phyloP scores from a whole-genome alignment of 1,140 invertebrate genomes.

The Apis cerana region DNA sequence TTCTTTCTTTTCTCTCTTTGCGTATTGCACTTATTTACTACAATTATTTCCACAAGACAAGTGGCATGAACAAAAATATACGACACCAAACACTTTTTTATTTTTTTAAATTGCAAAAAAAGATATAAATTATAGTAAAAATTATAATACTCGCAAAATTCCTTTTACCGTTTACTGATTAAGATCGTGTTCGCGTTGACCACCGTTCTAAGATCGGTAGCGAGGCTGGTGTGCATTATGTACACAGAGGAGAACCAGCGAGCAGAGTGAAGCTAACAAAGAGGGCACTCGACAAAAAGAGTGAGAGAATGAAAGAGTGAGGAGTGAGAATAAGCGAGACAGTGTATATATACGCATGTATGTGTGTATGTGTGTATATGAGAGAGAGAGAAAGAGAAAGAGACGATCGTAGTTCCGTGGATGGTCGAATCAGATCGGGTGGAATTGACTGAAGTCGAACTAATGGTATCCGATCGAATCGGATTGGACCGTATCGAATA shows the following conservation, averaged over 20 bases:
- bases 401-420: background rate
- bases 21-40: no score
- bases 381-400: background rate
- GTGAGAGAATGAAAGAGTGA: slow-evolving; percentile 17
- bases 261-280: slow-evolving; percentile 32
- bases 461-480: background rate
- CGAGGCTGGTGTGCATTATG: slow-evolving; percentile 74
- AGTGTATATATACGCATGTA: rapidly evolving
- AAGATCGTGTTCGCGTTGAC: slow-evolving; percentile 59
- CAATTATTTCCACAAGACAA: no score
- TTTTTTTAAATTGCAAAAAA: background rate
- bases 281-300: slow-evolving; percentile 29
- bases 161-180: slow-evolving; percentile 51
- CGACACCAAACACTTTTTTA: slow-evolving; percentile 28
- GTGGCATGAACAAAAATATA: no score
- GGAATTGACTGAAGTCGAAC: background rate
- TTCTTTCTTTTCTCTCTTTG: no score
- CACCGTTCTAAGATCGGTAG: slow-evolving; percentile 75
- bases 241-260: slow-evolving; percentile 70
- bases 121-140: background rate
- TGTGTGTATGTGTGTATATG: background rate
- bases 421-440: slow-evolving; percentile 6
- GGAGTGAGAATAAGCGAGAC: slow-evolving; percentile 6
- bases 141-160: slow-evolving; percentile 5
- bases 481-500: background rate